Conservation (phyloP, 2,113 vertebrate species). For the Sitta europaea region DNA sequence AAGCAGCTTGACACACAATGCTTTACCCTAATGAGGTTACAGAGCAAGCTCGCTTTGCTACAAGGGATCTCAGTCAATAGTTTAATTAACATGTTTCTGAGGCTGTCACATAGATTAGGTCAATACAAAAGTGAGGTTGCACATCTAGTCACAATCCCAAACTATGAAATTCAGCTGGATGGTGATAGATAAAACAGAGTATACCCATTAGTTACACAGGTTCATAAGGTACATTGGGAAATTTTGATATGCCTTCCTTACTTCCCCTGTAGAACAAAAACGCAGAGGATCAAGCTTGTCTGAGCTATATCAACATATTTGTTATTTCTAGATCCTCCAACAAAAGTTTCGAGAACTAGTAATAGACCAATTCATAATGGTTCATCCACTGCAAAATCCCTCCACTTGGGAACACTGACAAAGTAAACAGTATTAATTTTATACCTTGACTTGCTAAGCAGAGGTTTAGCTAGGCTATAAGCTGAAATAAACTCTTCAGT, state of each 20-base stretch:
- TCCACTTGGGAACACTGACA: neutral
- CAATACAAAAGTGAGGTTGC: neutral
- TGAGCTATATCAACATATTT: neutral
- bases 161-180: neutral
- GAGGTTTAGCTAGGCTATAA: neutral
- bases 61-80: slow-evolving; percentile 2
- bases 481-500: neutral
- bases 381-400: neutral
- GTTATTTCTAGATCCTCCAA: neutral
- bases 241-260: neutral
- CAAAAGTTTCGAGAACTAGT: neutral
- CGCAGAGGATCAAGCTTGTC: neutral
- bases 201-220: neutral
- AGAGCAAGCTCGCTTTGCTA: neutral
- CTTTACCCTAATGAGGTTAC: neutral
- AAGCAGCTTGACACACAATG: neutral
- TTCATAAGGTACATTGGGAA: neutral
- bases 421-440: neutral
- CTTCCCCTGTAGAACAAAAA: neutral
- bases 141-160: neutral
- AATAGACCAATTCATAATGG: neutral
- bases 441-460: neutral
- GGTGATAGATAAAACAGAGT: neutral
- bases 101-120: neutral
- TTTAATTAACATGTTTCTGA: neutral